Percentiles rank a stretch among this genome's conserved stretches.
phyloP scores from a whole-genome alignment of 2,113 vertebrate species.

The Notothenia coriiceps region DNA sequence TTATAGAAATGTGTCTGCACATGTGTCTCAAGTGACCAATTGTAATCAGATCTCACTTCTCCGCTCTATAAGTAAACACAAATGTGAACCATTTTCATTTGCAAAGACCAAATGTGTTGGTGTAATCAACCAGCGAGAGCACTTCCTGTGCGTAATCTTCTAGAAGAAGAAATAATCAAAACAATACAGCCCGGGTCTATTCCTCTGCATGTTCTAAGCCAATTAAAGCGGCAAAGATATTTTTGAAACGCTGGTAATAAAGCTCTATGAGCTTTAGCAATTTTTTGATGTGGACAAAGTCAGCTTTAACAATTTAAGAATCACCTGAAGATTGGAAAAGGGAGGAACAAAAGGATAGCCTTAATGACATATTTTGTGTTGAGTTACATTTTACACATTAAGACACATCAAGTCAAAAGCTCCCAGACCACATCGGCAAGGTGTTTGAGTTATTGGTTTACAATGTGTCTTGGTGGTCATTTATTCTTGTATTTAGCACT shows the following conservation, averaged over 20 bases:
- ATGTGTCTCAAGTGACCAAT: not conserved
- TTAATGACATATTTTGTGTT: no score
- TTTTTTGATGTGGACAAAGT: no score
- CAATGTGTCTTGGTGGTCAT: not conserved
- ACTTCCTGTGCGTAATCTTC: not conserved
- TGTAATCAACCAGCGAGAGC: not conserved
- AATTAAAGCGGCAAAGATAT: no score
- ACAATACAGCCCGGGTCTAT: not conserved
- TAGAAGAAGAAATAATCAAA: no score
- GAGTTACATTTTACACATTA: no score
- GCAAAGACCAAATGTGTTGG: not conserved
- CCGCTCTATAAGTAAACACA: not conserved
- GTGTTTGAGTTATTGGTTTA: not conserved
- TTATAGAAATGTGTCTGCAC: not conserved
- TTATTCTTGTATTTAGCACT: no score
- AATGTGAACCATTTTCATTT: not conserved
- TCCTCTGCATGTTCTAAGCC: not conserved
- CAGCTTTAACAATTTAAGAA: no score
- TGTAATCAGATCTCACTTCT: not conserved
- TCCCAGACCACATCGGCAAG: not conserved
- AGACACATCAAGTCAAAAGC: not conserved
- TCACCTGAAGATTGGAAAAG: no score
- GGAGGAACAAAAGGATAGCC: no score
- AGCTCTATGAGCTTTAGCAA: no score
- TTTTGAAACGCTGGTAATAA: no score